Conservation (phyloP, 2,888 invertebrate genomes). For the Tinea pellionella region DNA sequence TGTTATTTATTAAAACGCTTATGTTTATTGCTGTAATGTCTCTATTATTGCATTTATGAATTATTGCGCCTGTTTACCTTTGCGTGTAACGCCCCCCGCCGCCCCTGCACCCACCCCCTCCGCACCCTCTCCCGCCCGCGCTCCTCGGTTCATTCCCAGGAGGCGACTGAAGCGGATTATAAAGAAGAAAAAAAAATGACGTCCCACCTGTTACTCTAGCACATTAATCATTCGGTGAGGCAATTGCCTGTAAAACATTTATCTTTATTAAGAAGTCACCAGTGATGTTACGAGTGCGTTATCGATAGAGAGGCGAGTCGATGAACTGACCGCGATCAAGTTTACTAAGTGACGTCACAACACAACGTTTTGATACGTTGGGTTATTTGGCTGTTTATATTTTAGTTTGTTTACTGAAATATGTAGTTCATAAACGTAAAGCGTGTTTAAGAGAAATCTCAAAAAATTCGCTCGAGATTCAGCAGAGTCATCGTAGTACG, state of each 20-base stretch:
- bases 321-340: neutral
- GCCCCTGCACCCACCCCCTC: too few relatives aligned
- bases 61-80: neutral
- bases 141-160: neutral
- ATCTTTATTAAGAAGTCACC: constrained; percentile 12
- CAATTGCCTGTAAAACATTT: constrained; percentile 13
- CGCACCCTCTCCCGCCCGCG: neutral
- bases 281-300: neutral
- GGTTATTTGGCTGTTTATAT: too few relatives aligned
- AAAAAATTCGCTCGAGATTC: too few relatives aligned
- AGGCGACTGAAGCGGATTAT: constrained; percentile 3
- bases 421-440: too few relatives aligned
- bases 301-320: neutral
- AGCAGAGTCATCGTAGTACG: too few relatives aligned
- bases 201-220: constrained; percentile 13
- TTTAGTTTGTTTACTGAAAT: too few relatives aligned
- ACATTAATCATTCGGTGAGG: constrained; percentile 11
- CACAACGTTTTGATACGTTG: neutral
- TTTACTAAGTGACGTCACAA: neutral
- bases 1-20: too few relatives aligned
- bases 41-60: neutral
- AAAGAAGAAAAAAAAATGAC: constrained; percentile 3
- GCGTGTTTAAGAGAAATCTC: too few relatives aligned
- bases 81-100: neutral
- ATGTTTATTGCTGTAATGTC: too few relatives aligned